These are phyloP conservation scores for Nymphalis urticae DNA, from an alignment of 2,888 invertebrate species.

Conservation along the genomic window DNA sequence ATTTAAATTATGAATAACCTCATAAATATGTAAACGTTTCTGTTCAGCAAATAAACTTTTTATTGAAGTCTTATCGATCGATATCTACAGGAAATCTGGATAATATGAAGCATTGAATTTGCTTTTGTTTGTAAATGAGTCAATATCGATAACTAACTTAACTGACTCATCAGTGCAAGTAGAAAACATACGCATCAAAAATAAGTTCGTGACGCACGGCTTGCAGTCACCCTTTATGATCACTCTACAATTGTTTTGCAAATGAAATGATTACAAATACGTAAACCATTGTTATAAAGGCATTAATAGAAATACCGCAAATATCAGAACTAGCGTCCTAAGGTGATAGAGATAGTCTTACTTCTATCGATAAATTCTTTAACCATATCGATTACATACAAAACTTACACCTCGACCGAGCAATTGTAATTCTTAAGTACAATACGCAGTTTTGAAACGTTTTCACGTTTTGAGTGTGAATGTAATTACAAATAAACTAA, in stretches of 20 bases:
- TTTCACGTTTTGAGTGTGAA: too few species aligned
- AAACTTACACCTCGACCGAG: not conserved
- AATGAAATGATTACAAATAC: constrained; percentile 39
- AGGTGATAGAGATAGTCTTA: not conserved
- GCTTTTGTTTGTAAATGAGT: constrained; percentile 52
- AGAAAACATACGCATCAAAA: constrained; percentile 49
- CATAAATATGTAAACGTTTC: not conserved
- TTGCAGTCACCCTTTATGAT: constrained; percentile 49
- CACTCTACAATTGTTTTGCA: constrained; percentile 49
- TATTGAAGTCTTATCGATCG: not conserved
- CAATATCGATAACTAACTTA: constrained; percentile 60
- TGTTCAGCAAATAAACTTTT: not conserved
- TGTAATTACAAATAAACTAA: too few species aligned
- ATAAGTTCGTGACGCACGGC: constrained; percentile 69
- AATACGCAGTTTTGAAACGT: too few species aligned
- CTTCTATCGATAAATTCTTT: not conserved
- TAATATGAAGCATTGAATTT: constrained; percentile 11
- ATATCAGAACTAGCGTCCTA: not conserved
- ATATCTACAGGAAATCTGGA: not conserved
- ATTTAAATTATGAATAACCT: not conserved
- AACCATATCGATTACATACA: not conserved
- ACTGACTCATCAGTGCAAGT: constrained; percentile 65
- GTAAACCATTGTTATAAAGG: not conserved
- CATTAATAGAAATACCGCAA: not conserved
- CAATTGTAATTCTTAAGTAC: too few species aligned